Evolutionary conservation across 1,140 invertebrate species (phyloP), one percentile per base, ranked within the genome.

Genomic region (Eueides isabella): DNA sequence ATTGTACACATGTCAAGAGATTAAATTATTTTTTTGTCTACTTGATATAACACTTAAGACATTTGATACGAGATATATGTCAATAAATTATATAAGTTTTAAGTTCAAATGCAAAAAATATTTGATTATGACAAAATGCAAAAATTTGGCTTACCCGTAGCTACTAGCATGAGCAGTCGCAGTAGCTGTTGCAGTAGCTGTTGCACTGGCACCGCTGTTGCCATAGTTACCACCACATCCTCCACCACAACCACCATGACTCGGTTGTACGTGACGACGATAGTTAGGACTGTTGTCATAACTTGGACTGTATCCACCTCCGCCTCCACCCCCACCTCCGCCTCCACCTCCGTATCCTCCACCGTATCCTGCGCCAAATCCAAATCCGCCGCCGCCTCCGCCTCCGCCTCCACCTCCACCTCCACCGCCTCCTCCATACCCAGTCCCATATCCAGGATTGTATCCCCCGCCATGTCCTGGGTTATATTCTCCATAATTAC

Each of bases 191-290:
- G 65, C 74, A 28, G 61, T 72, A 14, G 19, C 71, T 33, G 41
- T 74, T 48, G 35, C 71, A 16, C 12, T 61, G 26, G 55, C 48
- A 2, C 75, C 67, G 9, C 69, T 61, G 14, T 63, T 61, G 12
- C 74, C 75, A 26, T 69, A 67, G 31, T 55, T 38, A 23, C 76
- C 74, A 12, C 73, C 74, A 9, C 31, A 61, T n/a, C 75, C 75
- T 11, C 72, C 72, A 2, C 74, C 72, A 48, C 64, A 35, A 5
- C 81, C 81, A 3, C 72, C 63, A 9, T 74, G 75, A 14, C 72
- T 72, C 33, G 77, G 74, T 5, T 72, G 74, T 2, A 74, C 71
- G 26, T 71, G 68, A 31, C 82, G 78, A 16, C 79, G 74, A 12
- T 72, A 70, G n/a, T 41, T 41, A 12, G 33, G 33, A 5, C 38